phyloP scores from a whole-genome alignment of 2,888 invertebrate genomes.

The Ctena decussata region DNA sequence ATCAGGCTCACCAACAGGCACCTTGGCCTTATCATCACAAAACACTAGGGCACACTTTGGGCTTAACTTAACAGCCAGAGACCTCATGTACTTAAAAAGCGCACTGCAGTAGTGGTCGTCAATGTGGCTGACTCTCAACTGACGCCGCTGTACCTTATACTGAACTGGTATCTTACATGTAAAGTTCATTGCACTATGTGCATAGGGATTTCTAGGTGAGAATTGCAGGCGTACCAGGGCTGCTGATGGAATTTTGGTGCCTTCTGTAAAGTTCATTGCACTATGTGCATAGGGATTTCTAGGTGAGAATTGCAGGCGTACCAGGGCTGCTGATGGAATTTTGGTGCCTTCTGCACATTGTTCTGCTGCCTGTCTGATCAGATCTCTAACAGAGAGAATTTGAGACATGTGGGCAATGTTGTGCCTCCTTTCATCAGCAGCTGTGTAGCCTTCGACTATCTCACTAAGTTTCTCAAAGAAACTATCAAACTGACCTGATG shows the following conservation, averaged over 20 bases:
- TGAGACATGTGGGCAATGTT: slow-evolving; percentile 45
- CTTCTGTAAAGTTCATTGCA: slow-evolving; percentile 46
- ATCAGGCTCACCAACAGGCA: slow-evolving; percentile 27
- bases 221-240: slow-evolving; percentile 53
- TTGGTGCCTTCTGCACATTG: slow-evolving; percentile 45
- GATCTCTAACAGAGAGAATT: slow-evolving; percentile 39
- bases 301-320: slow-evolving; percentile 49
- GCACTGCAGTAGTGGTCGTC: slow-evolving; percentile 53
- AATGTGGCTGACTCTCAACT: slow-evolving; percentile 37
- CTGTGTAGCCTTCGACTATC: slow-evolving; percentile 29
- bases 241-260: slow-evolving; percentile 44
- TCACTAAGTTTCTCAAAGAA: slow-evolving; percentile 47
- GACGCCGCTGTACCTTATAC: slow-evolving; percentile 55
- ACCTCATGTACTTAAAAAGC: slow-evolving; percentile 39
- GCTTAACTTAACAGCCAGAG: slow-evolving; percentile 10
- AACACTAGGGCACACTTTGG: slow-evolving; percentile 2
- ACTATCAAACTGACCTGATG: slow-evolving; percentile 20
- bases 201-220: slow-evolving; percentile 50
- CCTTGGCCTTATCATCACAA: slow-evolving; percentile 38
- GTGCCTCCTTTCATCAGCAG: slow-evolving; percentile 60
- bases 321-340: slow-evolving; percentile 47
- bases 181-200: slow-evolving; percentile 35
- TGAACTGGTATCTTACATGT: slow-evolving; percentile 36
- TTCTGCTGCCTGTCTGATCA: slow-evolving; percentile 38
- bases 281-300: slow-evolving; percentile 43